Evolutionary conservation across 1,140 invertebrate species (phyloP).

Genomic region (Aricia agestis): DNA sequence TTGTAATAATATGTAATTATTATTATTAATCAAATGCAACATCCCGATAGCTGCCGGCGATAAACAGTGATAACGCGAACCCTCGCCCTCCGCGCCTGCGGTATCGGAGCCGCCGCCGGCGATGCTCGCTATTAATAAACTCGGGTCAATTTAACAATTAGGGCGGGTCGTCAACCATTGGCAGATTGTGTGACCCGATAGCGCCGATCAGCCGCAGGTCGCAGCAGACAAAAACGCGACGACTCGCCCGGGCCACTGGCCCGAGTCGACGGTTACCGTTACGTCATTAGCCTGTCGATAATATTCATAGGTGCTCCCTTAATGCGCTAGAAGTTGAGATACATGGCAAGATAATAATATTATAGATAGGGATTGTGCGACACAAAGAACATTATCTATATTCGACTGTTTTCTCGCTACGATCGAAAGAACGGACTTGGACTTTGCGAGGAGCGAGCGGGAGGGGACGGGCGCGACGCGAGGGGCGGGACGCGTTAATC

Average conservation of each 20-base stretch:
- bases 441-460: constrained; percentile 26
- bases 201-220: too few relatives aligned
- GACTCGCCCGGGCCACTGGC: background rate
- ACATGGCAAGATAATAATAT: background rate
- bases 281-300: background rate
- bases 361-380: background rate
- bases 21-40: too few relatives aligned
- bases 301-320: background rate
- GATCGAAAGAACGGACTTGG: constrained; percentile 1
- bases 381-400: background rate
- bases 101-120: too few relatives aligned
- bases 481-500: constrained; percentile 42
- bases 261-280: background rate
- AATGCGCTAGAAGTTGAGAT: background rate
- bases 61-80: background rate
- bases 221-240: too few relatives aligned
- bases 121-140: background rate
- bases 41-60: too few relatives aligned
- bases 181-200: too few relatives aligned
- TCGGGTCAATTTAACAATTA: background rate
- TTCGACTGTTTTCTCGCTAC: background rate
- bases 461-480: constrained; percentile 29
- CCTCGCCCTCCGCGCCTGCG: too few relatives aligned
- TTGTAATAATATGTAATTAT: too few relatives aligned
- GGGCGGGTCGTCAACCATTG: background rate